phyloP scores from a whole-genome alignment of 2,888 invertebrate genomes.

The Aphrophora alni region DNA sequence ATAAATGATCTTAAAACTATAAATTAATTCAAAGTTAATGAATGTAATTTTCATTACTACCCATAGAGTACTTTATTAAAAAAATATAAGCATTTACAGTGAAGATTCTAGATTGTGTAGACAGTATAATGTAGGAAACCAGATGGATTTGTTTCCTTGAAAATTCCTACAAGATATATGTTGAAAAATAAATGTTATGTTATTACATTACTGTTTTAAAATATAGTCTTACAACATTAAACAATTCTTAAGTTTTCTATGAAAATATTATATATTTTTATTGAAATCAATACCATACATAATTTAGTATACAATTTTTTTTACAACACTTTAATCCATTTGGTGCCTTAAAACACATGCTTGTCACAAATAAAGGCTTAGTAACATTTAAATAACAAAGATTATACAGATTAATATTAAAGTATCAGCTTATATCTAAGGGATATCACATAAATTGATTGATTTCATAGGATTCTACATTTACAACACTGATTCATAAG shows the following conservation, averaged over 20 bases:
- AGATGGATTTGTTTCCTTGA: too few species aligned
- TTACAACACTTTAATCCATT: not conserved
- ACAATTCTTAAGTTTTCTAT: not conserved
- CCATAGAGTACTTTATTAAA: not conserved
- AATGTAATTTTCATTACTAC: not conserved
- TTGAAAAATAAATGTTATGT: not conserved
- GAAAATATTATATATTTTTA: not conserved
- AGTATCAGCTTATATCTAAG: not conserved
- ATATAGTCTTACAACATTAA: not conserved
- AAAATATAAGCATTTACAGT: not conserved
- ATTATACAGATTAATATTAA: not conserved
- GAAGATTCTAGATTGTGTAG: too few species aligned
- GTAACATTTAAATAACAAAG: not conserved
- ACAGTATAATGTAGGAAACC: too few species aligned
- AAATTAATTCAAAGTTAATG: not conserved
- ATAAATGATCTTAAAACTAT: not conserved
- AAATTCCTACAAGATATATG: not conserved
- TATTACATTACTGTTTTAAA: not conserved
- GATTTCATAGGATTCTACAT: not conserved
- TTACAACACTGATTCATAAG: not conserved
- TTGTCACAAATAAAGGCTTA: not conserved
- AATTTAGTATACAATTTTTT: not conserved
- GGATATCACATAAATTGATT: not conserved
- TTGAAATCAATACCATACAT: not conserved
- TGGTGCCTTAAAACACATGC: not conserved